These are phyloP conservation scores for Gavia stellata DNA, from an alignment of 2,113 vertebrate genomes.

Conservation along the genomic window DNA sequence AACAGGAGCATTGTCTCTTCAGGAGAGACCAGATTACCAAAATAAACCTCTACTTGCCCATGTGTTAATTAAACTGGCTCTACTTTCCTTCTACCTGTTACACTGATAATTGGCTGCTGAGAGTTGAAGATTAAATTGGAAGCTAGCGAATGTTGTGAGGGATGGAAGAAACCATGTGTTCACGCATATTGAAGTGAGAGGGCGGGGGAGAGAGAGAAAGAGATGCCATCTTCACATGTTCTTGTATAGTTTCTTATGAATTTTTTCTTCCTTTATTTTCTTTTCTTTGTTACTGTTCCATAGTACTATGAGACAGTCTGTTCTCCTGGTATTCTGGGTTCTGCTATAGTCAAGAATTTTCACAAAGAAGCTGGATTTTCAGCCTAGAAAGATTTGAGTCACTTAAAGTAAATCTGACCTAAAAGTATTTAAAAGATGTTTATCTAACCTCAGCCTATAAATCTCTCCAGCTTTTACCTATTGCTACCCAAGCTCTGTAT, in stretches of 20 bases:
- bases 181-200: background rate
- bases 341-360: background rate
- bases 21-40: background rate
- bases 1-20: background rate
- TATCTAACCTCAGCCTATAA: background rate
- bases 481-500: background rate
- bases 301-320: background rate
- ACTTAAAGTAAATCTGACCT: background rate
- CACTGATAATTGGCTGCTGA: conserved; percentile 36
- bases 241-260: background rate
- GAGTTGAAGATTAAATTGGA: conserved; percentile 30
- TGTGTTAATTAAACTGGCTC: conserved; percentile 50
- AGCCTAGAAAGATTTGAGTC: background rate
- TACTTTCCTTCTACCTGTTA: conserved; percentile 8
- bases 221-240: background rate
- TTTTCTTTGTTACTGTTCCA: background rate
- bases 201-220: background rate
- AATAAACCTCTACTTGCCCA: background rate
- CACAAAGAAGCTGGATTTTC: background rate
- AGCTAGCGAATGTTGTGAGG: background rate
- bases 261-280: background rate
- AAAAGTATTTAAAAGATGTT: conserved; percentile 9
- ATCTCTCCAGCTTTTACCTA: background rate
- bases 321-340: background rate
- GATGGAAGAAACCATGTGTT: background rate